Evolutionary conservation across 2,797 vertebrate species (phyloP).

Genomic region (Arrhamphus sclerolepis): DNA sequence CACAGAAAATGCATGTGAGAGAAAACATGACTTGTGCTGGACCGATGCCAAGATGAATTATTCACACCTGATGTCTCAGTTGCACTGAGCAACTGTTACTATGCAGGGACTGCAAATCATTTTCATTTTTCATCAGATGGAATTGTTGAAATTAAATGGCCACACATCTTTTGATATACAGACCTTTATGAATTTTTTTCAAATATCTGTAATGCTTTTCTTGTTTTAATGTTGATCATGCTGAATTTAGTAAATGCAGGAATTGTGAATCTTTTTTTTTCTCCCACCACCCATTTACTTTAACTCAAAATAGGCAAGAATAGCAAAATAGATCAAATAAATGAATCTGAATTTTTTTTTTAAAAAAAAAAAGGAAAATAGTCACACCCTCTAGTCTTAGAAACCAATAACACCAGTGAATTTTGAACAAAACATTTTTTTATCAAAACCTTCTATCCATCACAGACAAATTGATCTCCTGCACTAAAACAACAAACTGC

Average conservation of each 20-base stretch:
- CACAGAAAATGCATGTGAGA: conserved; percentile 53
- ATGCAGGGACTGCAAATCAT: conserved; percentile 7
- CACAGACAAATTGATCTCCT: too few relatives aligned
- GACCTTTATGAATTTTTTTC: background rate
- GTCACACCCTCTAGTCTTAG: too few relatives aligned
- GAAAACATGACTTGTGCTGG: conserved; percentile 45
- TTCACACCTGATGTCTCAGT: conserved; percentile 57
- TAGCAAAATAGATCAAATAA: too few relatives aligned
- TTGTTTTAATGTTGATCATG: conserved; percentile 32
- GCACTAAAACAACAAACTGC: too few relatives aligned
- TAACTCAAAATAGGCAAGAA: too few relatives aligned
- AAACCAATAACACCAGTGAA: too few relatives aligned
- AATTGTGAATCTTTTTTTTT: background rate
- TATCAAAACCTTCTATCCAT: too few relatives aligned
- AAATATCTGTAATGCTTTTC: background rate
- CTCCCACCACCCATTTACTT: too few relatives aligned
- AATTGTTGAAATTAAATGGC: background rate
- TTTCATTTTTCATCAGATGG: background rate
- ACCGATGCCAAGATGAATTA: conserved; percentile 57
- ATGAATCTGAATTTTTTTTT: too few relatives aligned
- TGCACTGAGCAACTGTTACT: conserved; percentile 21
- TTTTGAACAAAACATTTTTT: too few relatives aligned
- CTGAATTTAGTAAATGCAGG: conserved; percentile 23
- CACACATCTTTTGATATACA: background rate
- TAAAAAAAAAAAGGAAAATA: too few relatives aligned